Base-by-base conservation (phyloP, 2,113 vertebrate genomes). In the Himantopus leucocephalus region DNA sequence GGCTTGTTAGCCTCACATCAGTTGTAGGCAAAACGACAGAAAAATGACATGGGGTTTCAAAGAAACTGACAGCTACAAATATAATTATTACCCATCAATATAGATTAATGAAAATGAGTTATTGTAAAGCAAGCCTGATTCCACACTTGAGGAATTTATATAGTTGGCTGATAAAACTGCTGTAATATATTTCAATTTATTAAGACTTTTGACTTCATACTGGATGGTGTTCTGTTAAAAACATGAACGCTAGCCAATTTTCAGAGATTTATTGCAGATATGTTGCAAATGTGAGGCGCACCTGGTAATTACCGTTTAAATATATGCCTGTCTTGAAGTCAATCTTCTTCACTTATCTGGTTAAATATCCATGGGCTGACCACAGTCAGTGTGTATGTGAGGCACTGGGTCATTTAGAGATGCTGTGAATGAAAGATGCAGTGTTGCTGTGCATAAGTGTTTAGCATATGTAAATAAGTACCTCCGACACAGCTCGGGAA, bases 251-350 rank as follows among this genome's bases (percentile, higher is more conserved):
- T 52, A 60, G 56, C 55, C 64, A 71, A 56, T 84, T 81, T 86
- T 67, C 11, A 8, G 77, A 67, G 50, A 4, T 94, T 92, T 95
- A 88, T 80, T 92, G 71, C 68, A 77, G 68, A 55, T 63, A n/a
- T 52, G 68, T 94, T 93, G 72, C 82, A 96, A 86, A 88, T 43
- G 19, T 35, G 92, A 85, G 34, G 30, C 1, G 0, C 19, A 52
- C 48, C 85, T 92, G 60, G 56, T 83, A 93, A 95, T 93, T 83
- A 88, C 29, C 41, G 45, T 82, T 73, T 91, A 88, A 93, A 85
- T 72, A 76, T 13, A 77, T 34, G 48, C 17, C 55, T 89, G n/a
- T 80, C 30, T 84, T 88, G 47, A 63, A 83, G 72, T 74, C 52
- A 47, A 3, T 59, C 47, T 47, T 89, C 77, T 41, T 87, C n/a